Percentiles rank a stretch among this genome's conserved stretches.
phyloP scores from a whole-genome alignment of 2,113 vertebrate genomes.

The Rhodinocichla rosea region DNA sequence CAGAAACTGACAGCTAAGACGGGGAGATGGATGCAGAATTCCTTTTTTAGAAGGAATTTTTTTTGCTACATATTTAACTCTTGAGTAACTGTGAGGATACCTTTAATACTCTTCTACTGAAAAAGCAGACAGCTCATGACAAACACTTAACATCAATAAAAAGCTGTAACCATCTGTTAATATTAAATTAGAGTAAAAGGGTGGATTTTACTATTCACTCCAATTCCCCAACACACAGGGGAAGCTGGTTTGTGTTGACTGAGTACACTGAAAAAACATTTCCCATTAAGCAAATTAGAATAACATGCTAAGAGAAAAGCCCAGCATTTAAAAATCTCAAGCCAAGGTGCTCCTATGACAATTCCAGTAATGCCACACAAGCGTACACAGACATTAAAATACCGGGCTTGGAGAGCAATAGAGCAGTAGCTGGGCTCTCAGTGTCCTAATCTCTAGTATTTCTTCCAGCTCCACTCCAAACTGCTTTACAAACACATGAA shows the following conservation, averaged over 20 bases:
- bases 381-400: fast-evolving
- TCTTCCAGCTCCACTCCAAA: neutral
- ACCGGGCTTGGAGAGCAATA: neutral
- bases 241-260: neutral
- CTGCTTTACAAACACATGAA: neutral
- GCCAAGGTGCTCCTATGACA: neutral
- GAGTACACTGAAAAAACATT: neutral
- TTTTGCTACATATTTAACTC: neutral
- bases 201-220: neutral
- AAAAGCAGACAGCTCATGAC: neutral
- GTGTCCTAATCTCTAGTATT: fast-evolving
- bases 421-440: neutral
- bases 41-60: neutral
- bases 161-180: neutral
- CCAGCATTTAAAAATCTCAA: neutral
- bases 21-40: neutral
- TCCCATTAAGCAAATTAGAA: neutral
- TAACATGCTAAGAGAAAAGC: neutral
- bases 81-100: neutral
- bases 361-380: neutral
- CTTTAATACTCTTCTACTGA: neutral
- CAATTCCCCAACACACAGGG: neutral
- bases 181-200: neutral
- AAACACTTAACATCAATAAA: neutral
- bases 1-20: neutral